phyloP scores from a whole-genome alignment of 35 echinoderm and acorn worm genomes.

The Ophioderma brevispina region DNA sequence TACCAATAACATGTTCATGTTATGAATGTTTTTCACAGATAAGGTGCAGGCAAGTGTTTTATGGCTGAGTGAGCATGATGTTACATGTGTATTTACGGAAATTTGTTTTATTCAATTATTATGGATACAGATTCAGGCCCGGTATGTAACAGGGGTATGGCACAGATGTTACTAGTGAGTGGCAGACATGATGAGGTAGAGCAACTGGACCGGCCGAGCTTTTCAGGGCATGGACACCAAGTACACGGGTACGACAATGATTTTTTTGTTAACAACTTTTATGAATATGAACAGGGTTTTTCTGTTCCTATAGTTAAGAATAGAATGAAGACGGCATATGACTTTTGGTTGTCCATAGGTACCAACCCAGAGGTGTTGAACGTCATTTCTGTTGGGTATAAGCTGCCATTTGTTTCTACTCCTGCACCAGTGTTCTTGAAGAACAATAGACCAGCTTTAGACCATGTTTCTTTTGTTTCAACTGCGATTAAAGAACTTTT shows the following conservation, averaged over 20 bases:
- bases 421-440: background rate
- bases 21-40: too few relatives aligned
- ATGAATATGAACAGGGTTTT: conserved; percentile 13
- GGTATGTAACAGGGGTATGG: too few relatives aligned
- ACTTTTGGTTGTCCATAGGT: conserved; percentile 1
- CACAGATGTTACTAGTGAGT: too few relatives aligned
- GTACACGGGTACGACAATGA: background rate
- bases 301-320: background rate
- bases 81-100: too few relatives aligned
- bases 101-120: too few relatives aligned
- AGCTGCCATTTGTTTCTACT: background rate
- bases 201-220: too few relatives aligned
- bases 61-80: too few relatives aligned
- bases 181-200: too few relatives aligned
- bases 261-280: background rate
- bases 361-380: background rate
- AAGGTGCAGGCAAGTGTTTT: too few relatives aligned
- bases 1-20: too few relatives aligned
- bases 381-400: background rate
- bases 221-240: background rate
- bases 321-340: conserved; percentile 1
- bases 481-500: background rate
- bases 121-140: too few relatives aligned
- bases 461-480: background rate
- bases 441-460: background rate